Evolutionary conservation across 2,888 invertebrate genomes (phyloP), one percentile per base, ranked within the genome.

Genomic region (Criorhina ranunculi): DNA sequence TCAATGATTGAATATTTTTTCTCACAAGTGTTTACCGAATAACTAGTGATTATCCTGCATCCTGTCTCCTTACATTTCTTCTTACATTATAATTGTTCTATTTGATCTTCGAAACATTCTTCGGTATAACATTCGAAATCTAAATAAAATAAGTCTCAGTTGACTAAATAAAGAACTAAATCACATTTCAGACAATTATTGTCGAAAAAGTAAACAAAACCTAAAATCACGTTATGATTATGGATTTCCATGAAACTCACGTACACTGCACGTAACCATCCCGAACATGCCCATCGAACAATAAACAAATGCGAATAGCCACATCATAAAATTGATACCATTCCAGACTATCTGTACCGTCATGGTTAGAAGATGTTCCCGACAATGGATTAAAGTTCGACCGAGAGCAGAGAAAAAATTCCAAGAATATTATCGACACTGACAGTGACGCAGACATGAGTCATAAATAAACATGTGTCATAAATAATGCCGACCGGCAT

Each of bases 381-480:
- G 8, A 17, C 11, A 46, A 64, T 29, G 46, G 46, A 66, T 44
- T 75, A 33, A 62, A 42, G 12, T 49, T 51, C 19, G 11, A 35
- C 17, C 0, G 9, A 0, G n/a, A 17, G 24, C 1, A 24, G 7
- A 73, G 44, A 42, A 64, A 33, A 33, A 35, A 24, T 15, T 55
- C 37, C 12, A 59, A 37, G 3, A 33, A 5, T n/a, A 37, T 51
- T 57, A 49, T 31, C 44, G 6, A 24, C 60, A 17, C 24, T 37
- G 60, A 46, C 67, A 67, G 40, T 67, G 40, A 60, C 42, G 35
- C 69, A 59, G 33, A 57, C 37, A 57, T 83, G 83, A 83, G 42
- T 83, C 79, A 83, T 37, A n/a, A 69, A 35, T 42, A 29, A 60
- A n/a, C 62, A 62, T 35, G 19, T 31, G 51, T 55, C 75, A 69